phyloP scores from a whole-genome alignment of 1,140 invertebrate species.

The Cylas formicarius region DNA sequence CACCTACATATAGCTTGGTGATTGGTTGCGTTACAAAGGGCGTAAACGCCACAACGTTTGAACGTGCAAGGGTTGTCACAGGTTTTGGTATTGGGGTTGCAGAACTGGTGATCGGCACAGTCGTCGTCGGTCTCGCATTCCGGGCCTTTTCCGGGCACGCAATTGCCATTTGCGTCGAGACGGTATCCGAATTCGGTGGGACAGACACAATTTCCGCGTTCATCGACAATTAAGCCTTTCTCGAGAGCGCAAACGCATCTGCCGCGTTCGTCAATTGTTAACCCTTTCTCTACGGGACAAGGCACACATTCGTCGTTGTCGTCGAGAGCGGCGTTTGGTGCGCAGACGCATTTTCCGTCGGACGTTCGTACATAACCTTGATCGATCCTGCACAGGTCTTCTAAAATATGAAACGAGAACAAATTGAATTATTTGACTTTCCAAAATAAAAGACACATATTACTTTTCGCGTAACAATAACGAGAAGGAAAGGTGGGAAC shows the following conservation, averaged over 20 bases:
- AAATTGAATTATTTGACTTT: slow-evolving; percentile 4
- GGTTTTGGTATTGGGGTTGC: slow-evolving; percentile 57
- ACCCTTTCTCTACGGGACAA: slow-evolving; percentile 63
- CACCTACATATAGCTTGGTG: slow-evolving; percentile 74
- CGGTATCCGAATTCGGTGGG: slow-evolving; percentile 62
- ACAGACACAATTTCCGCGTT: slow-evolving; percentile 71
- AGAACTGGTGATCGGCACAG: slow-evolving; percentile 70
- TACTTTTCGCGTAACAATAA: too few relatives aligned
- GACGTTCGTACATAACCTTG: slow-evolving; percentile 64
- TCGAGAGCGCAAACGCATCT: slow-evolving; percentile 73
- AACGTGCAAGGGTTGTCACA: slow-evolving; percentile 69
- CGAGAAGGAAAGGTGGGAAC: too few relatives aligned
- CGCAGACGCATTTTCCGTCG: slow-evolving; percentile 66
- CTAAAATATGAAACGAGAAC: slow-evolving; percentile 1
- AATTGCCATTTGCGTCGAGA: slow-evolving; percentile 58
- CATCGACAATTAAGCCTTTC: slow-evolving; percentile 66
- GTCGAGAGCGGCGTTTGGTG: slow-evolving; percentile 66
- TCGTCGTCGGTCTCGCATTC: slow-evolving; percentile 68
- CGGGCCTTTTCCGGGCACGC: slow-evolving; percentile 48
- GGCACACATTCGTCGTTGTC: slow-evolving; percentile 66
- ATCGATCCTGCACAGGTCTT: slow-evolving; percentile 53
- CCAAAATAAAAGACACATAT: too few relatives aligned
- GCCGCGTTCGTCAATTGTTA: slow-evolving; percentile 65
- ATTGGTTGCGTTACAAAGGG: slow-evolving; percentile 69
- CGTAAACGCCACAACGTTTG: slow-evolving; percentile 66